Evolutionary conservation across 1,140 invertebrate species (phyloP), one percentile per base, ranked within the genome.

Genomic region (Aphelinus atriplicis): DNA sequence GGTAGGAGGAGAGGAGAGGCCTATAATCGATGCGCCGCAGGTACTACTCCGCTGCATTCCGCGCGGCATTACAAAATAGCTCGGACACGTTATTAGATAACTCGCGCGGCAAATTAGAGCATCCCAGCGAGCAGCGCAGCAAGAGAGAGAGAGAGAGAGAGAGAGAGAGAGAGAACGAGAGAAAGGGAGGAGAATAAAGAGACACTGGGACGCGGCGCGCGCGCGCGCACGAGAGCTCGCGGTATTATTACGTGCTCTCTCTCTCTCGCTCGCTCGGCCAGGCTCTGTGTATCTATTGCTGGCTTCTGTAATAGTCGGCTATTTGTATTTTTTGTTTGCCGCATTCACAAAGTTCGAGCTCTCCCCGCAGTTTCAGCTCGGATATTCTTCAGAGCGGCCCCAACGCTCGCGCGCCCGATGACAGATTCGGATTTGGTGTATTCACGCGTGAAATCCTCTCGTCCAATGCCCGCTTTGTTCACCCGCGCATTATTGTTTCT

Each of bases 1-100:
- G 3, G 57, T 26, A 26, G 26, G 26, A 26, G 26, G 26, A 26
- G 26, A 26, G 26, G 26, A 65, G 46, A 57, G 67, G 60, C 55
- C 73, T 75, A 75, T 75, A 75, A 75, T 75, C 73, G 73, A 75
- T 70, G 66, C 53, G 50, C 65, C 57, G 47, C 66, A 47, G 72
- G 63, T 72, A 72, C 61, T 72, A 71, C 51, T 67, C 43, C 58
- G 7, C 43, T 3, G 66, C 66, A 69, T 69, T 68, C 72, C 72
- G 63, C 53, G 10, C 50, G 50, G 3, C 43, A 62, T 73, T 73
- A 67, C 71, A 10, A 73, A 73, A 73, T 61, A 64, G 57, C 45
- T 7, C 46, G 56, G 26, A 26, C 53, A 61, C 57, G 63, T 60
- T 67, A 57, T 74, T 74, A 74, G 72, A 74, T 74, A 74, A 74